Conservation (phyloP, 2,888 invertebrate genomes). For the Tachystola acroxantha region DNA sequence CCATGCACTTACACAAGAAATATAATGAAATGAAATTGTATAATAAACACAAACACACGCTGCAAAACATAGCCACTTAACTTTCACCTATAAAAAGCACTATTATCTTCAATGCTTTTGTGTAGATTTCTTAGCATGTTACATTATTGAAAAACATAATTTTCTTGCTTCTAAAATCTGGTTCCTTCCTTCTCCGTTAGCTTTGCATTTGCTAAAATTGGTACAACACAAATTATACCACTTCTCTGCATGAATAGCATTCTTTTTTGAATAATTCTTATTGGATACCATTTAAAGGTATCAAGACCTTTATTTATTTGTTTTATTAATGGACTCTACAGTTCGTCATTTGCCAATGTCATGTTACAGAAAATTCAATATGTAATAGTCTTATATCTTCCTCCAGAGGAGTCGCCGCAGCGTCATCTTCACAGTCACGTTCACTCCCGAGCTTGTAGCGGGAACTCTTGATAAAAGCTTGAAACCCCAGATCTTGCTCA, state of each 20-base stretch:
- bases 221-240: not conserved
- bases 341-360: no score
- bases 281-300: no score
- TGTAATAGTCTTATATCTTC: no score
- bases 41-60: conserved; percentile 33
- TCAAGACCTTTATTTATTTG: no score
- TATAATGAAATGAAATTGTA: conserved; percentile 4
- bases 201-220: not conserved
- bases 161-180: no score
- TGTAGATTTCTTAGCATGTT: conserved; percentile 2
- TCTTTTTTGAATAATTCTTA: not conserved
- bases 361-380: no score
- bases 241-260: not conserved
- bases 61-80: conserved; percentile 14
- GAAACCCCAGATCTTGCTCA: no score
- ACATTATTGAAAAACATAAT: not conserved
- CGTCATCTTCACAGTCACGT: no score
- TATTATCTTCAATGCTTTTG: not conserved
- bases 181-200: not conserved
- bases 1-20: conserved; percentile 4
- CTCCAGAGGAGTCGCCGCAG: no score
- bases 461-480: no score
- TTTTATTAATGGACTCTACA: no score
- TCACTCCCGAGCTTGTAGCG: no score
- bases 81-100: not conserved